Evolutionary conservation across 2,113 vertebrate genomes (phyloP), one percentile per base, ranked within the genome.

Genomic region (Calypte anna): DNA sequence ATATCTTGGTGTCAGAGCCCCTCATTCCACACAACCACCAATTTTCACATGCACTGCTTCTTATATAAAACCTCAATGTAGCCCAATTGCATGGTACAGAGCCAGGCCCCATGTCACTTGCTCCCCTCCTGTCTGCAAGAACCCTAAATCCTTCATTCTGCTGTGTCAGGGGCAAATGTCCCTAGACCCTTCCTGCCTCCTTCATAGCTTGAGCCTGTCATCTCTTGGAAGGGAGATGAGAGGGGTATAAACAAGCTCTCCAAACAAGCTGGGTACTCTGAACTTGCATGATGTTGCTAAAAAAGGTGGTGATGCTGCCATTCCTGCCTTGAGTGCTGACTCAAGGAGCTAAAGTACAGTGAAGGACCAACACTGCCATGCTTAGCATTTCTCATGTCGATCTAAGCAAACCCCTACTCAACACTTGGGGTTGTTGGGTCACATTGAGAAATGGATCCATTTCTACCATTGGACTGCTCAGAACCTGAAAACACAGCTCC

Each of bases 101-200:
- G 30, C 51, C 74, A 90, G 38, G 38, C 10, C 75, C 14, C 8
- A 4, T 9, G 9, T 15, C 0, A 3, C 46, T 69, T 28, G 10
- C 40, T 61, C 23, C 59, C 6, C 30, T 86, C 24, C 43, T 30
- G 62, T 25, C 25, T 83, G 53, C 40, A 79, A 66, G 40, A 83
- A 57, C 36, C 9, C 23, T 10, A n/a, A 77, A 78, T 33, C 20
- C 30, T 59, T 69, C 0, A 0, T 9, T 22, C 28, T 2, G 0
- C 44, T 48, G 57, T 1, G 0, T 50, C 67, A 36, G 10, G 18
- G 22, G 53, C 28, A 70, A 86, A 66, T 2, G 6, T 51, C 10
- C 48, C 55, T 59, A 70, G 28, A 36, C 4, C 12, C 25, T 48
- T 46, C 53, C 48, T 38, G 16, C 18, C 28, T 77, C 38, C 31